Evolutionary conservation across 2,888 invertebrate genomes (phyloP).

Genomic region (Idaea straminata): DNA sequence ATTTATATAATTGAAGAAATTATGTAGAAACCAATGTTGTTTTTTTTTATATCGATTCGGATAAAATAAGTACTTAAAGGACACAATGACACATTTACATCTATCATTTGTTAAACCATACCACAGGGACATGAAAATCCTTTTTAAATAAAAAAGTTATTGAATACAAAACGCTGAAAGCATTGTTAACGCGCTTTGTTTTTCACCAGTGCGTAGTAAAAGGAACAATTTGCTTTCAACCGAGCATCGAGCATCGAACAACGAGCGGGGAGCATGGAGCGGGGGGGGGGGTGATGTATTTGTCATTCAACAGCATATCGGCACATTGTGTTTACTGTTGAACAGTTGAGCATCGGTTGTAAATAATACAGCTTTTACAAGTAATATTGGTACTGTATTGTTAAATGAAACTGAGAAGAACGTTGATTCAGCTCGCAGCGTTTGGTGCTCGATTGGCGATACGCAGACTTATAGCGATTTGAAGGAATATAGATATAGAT

Average conservation of each 20-base stretch:
- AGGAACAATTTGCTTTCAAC: not conserved
- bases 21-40: no score
- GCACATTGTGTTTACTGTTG: not conserved
- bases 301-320: not conserved
- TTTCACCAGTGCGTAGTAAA: not conserved
- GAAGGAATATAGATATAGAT: no score
- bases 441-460: not conserved
- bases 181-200: not conserved
- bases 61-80: no score
- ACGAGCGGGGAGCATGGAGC: not conserved
- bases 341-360: not conserved
- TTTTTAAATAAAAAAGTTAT: not conserved
- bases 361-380: not conserved
- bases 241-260: not conserved
- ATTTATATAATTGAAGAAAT: no score
- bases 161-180: not conserved
- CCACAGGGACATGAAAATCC: not conserved
- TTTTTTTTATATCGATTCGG: no score
- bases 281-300: not conserved
- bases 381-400: not conserved
- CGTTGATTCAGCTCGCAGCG: not conserved
- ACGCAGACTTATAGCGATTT: no score
- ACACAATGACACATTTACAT: no score
- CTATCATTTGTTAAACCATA: not conserved
- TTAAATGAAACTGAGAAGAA: not conserved